Conservation (phyloP, 2,113 vertebrate species). For the Chlamydotis undulata region DNA sequence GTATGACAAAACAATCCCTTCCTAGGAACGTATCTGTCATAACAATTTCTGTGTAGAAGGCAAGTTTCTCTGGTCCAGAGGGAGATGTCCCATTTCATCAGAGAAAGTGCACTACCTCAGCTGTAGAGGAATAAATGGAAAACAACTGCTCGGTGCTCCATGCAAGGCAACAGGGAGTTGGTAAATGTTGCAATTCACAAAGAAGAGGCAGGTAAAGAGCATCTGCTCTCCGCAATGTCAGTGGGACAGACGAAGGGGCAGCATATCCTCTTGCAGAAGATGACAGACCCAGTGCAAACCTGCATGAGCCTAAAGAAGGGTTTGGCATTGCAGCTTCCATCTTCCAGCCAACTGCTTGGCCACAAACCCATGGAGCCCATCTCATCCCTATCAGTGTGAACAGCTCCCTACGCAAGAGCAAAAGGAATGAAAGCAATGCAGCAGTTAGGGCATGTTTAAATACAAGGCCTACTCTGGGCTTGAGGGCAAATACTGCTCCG, state of each 20-base stretch:
- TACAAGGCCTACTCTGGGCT: not conserved
- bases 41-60: not conserved
- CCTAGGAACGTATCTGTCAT: not conserved
- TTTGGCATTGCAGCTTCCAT: not conserved
- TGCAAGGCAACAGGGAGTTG: not conserved
- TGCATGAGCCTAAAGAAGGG: not conserved
- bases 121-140: not conserved
- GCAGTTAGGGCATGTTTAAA: not conserved
- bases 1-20: constrained; percentile 4
- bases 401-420: not conserved
- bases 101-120: not conserved
- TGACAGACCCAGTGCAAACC: not conserved
- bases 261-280: not conserved
- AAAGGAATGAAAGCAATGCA: not conserved
- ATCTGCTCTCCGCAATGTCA: not conserved
- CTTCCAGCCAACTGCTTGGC: not conserved
- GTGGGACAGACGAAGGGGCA: not conserved
- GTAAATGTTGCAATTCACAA: not conserved
- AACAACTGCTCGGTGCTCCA: not conserved
- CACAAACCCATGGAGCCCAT: not conserved
- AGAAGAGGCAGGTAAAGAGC: not conserved
- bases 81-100: constrained; percentile 5
- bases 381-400: rapidly evolving
- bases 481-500: not conserved
- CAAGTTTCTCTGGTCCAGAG: not conserved